Percentiles rank a stretch among this genome's conserved stretches.
Conservation (phyloP, 2,113 vertebrate species). For the Trogon surrucura region DNA sequence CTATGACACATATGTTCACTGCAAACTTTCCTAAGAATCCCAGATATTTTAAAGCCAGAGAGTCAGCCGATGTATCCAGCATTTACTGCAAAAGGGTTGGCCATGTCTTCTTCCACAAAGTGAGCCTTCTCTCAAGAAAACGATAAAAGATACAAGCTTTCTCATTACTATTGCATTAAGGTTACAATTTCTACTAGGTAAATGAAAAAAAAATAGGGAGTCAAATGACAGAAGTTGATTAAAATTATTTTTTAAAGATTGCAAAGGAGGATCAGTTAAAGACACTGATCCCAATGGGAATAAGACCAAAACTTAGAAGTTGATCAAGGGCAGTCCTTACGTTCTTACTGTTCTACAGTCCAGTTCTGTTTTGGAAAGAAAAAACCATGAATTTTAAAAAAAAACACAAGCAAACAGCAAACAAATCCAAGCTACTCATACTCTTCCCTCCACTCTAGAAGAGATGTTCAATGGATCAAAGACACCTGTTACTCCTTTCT, state of each 20-base stretch:
- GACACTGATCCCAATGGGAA: not conserved
- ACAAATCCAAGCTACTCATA: not conserved
- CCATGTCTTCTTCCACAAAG: not conserved
- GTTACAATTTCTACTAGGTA: not conserved
- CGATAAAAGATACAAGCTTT: not conserved
- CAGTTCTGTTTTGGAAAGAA: not conserved
- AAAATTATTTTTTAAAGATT: not conserved
- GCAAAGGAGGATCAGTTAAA: not conserved
- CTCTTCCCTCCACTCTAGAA: not conserved
- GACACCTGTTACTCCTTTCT: not conserved
- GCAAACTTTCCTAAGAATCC: constrained; percentile 38
- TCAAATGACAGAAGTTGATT: not conserved
- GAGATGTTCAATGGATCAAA: not conserved
- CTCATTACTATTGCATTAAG: not conserved
- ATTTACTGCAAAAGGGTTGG: not conserved
- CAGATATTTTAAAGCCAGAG: constrained; percentile 35
- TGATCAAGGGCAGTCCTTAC: not conserved
- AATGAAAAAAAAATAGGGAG: not conserved
- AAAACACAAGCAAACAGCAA: not conserved
- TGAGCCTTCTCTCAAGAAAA: not conserved
- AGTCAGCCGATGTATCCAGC: not conserved
- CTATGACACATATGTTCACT: constrained; percentile 29
- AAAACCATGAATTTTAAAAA: not conserved
- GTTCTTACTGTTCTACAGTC: not conserved
- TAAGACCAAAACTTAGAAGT: not conserved